Conservation (phyloP, 2,113 vertebrate genomes). For the Aegithalos caudatus region DNA sequence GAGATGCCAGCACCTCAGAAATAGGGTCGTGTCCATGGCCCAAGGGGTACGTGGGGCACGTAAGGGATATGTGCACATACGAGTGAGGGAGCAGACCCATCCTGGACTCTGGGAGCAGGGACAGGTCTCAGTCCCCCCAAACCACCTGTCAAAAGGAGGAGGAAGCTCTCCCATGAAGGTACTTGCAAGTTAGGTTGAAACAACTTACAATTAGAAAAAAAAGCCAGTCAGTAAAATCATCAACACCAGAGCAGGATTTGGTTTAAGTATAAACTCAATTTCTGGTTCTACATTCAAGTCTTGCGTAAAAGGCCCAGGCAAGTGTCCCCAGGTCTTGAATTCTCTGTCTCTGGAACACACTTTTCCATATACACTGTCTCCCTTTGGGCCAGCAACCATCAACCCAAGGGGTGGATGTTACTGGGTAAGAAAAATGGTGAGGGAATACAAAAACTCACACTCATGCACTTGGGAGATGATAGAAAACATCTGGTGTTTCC, state of each 20-base stretch:
- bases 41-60: rapidly evolving
- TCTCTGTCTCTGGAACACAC: not conserved
- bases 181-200: not conserved
- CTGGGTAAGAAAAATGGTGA: not conserved
- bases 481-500: conserved; percentile 54
- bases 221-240: not conserved
- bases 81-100: not conserved
- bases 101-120: not conserved
- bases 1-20: not conserved
- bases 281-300: not conserved
- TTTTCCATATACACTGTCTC: not conserved
- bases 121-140: not conserved
- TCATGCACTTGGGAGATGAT: conserved; percentile 65
- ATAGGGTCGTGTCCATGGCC: not conserved
- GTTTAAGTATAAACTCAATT: not conserved
- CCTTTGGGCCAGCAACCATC: not conserved
- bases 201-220: not conserved
- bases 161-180: not conserved
- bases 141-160: not conserved
- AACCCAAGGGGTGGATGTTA: conserved; percentile 11
- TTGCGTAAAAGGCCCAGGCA: not conserved
- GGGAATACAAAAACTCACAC: conserved; percentile 65
- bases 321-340: not conserved
- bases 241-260: not conserved
- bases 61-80: rapidly evolving